phyloP scores from a whole-genome alignment of 2,113 vertebrate species.

The Spizaetus ornatus region DNA sequence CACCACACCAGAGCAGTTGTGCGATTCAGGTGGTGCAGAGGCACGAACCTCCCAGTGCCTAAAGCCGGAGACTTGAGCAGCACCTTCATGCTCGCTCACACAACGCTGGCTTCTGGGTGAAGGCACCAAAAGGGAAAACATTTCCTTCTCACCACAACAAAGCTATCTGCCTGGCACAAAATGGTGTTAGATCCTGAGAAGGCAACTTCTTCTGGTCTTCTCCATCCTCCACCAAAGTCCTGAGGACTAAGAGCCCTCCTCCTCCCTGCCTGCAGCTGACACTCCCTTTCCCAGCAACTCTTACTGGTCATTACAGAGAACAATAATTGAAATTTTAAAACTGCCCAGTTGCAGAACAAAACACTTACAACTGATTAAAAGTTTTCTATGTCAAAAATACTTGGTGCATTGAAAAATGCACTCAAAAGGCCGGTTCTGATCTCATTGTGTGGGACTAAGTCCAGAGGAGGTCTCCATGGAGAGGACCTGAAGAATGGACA shows the following conservation, averaged over 20 bases:
- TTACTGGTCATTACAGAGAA: background rate
- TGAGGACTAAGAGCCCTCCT: background rate
- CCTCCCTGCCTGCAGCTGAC: background rate
- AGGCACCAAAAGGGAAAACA: background rate
- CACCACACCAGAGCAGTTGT: background rate
- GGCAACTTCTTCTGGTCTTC: background rate
- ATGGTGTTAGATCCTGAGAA: background rate
- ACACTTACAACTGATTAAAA: background rate
- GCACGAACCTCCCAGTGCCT: background rate
- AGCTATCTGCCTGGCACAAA: background rate
- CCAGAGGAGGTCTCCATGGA: background rate
- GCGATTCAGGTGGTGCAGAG: no score
- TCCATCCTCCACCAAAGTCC: background rate
- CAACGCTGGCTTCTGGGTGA: background rate
- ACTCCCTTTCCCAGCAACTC: background rate
- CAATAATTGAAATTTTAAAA: background rate
- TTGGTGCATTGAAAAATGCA: background rate
- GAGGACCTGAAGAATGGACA: background rate
- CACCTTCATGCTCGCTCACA: background rate
- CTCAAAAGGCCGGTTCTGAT: background rate
- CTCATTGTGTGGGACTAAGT: background rate
- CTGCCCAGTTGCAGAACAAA: background rate
- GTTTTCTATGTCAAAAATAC: background rate
- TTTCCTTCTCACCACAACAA: background rate
- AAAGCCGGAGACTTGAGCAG: background rate